Percentiles rank a stretch among this genome's conserved stretches.
Conservation (phyloP, 2,113 vertebrate genomes). For the Pandion haliaetus region DNA sequence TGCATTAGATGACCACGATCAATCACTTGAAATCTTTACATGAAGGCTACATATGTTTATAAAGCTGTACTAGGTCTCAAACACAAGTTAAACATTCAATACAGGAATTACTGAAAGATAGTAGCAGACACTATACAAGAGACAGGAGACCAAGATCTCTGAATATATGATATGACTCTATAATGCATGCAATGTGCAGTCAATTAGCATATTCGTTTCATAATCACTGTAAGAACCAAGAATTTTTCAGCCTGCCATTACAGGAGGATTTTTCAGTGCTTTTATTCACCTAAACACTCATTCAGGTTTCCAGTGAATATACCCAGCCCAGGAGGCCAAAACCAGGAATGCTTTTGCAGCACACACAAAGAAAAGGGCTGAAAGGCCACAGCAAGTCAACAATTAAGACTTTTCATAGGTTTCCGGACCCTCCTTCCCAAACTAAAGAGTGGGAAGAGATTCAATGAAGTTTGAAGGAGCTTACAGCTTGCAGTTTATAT, state of each 20-base stretch:
- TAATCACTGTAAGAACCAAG: not conserved
- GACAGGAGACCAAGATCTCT: not conserved
- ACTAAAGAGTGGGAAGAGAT: not conserved
- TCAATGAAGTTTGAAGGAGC: not conserved
- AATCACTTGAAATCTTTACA: not conserved
- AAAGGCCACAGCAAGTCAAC: not conserved
- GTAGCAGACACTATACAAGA: not conserved
- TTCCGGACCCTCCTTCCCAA: not conserved
- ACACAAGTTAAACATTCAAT: not conserved
- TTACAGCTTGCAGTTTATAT: not conserved
- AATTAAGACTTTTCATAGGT: not conserved
- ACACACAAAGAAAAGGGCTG: not conserved
- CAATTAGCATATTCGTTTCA: not conserved
- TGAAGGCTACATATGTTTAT: not conserved
- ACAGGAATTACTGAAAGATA: not conserved
- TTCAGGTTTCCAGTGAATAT: not conserved
- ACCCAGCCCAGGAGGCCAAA: not conserved
- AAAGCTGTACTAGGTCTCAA: not conserved
- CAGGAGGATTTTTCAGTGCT: not conserved
- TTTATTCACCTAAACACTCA: not conserved
- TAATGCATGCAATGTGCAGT: not conserved
- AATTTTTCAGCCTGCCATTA: not conserved
- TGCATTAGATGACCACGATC: not conserved
- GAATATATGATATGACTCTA: rapidly evolving
- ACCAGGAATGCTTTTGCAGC: not conserved